Conservation (phyloP, 2,888 invertebrate species). For the Parnassius smintheus region DNA sequence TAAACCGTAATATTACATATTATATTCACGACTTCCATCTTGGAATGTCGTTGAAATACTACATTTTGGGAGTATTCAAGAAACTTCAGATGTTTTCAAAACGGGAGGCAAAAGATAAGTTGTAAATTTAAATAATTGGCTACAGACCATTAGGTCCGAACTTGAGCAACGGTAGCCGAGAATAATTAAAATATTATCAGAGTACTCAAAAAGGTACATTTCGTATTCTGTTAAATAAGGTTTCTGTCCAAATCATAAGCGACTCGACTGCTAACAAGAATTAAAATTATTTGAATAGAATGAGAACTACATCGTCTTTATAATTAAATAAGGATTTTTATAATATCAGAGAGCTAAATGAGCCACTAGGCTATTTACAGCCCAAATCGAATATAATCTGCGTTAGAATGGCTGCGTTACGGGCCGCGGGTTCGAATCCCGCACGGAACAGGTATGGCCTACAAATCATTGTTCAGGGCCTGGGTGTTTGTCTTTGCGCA, state of each 20-base stretch:
- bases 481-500: too few relatives aligned
- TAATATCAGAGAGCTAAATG: too few relatives aligned
- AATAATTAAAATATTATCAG: conserved; percentile 65
- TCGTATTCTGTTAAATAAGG: conserved; percentile 30
- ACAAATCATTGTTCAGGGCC: too few relatives aligned
- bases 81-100: conserved; percentile 32
- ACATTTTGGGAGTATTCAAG: conserved; percentile 12
- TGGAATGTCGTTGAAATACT: conserved; percentile 8
- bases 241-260: conserved; percentile 35
- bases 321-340: too few relatives aligned
- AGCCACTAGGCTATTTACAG: too few relatives aligned
- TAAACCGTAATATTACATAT: background rate
- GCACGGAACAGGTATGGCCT: too few relatives aligned
- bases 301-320: too few relatives aligned
- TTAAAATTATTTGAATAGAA: too few relatives aligned
- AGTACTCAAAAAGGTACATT: conserved; percentile 44
- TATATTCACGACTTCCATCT: conserved; percentile 3
- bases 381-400: too few relatives aligned
- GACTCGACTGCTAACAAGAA: background rate
- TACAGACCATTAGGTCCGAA: conserved; percentile 45
- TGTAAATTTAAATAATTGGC: conserved; percentile 21
- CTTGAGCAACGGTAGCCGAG: conserved; percentile 45
- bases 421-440: too few relatives aligned
- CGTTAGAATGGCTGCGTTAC: too few relatives aligned
- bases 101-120: conserved; percentile 43